Evolutionary conservation across 2,113 vertebrate species (phyloP).

Genomic region (Menidia beryllina): DNA sequence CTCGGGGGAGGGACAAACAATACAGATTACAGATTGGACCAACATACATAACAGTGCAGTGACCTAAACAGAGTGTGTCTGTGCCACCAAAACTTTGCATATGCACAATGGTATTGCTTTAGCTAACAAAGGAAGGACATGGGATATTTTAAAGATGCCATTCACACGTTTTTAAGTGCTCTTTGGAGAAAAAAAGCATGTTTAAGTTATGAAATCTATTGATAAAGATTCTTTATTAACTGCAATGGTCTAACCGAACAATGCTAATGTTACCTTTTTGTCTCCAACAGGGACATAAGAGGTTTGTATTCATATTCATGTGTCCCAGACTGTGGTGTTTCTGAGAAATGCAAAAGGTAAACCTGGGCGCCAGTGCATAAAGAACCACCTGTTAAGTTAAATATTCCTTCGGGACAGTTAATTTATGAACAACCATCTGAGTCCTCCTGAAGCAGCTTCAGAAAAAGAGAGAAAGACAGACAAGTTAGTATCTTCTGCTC

Average conservation of each 20-base stretch:
- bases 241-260: background rate
- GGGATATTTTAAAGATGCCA: background rate
- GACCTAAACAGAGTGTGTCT: background rate
- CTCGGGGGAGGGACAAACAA: background rate
- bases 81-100: background rate
- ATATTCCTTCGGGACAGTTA: too few species aligned
- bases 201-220: background rate
- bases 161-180: background rate
- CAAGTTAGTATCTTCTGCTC: too few species aligned
- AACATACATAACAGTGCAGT: background rate
- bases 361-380: too few species aligned
- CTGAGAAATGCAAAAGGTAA: too few species aligned
- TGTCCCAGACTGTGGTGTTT: too few species aligned
- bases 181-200: background rate
- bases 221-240: background rate
- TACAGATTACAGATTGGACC: background rate
- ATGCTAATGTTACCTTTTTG: background rate
- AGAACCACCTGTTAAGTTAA: too few species aligned
- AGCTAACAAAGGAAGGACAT: too few species aligned
- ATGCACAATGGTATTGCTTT: too few species aligned
- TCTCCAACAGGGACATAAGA: background rate
- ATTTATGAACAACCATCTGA: too few species aligned
- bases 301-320: background rate
- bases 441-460: too few species aligned
- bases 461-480: too few species aligned